Evolutionary conservation across 1,140 invertebrate genomes (phyloP).

Genomic region (Rhagoletis zephyria): DNA sequence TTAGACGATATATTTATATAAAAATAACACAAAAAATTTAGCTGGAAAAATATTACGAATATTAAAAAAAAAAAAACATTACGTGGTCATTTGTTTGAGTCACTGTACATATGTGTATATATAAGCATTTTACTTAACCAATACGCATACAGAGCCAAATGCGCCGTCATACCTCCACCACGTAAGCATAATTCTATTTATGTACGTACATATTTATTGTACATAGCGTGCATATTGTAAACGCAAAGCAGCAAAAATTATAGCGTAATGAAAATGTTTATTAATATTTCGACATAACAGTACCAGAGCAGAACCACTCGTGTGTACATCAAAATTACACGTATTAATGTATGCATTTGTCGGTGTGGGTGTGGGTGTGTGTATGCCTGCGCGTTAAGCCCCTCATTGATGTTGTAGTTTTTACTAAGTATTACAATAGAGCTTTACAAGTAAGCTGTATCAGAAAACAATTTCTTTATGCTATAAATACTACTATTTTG

Average conservation of each 20-base stretch:
- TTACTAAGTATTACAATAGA: not conserved
- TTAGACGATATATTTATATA: too few species aligned
- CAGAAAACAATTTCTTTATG: not conserved
- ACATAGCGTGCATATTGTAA: not conserved
- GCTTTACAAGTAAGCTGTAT: constrained; percentile 3
- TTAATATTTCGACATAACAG: not conserved
- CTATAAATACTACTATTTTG: not conserved
- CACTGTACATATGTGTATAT: too few species aligned
- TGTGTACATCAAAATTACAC: not conserved
- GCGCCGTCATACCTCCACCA: not conserved
- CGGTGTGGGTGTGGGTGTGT: not conserved
- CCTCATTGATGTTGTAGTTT: constrained; percentile 10
- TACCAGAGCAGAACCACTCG: constrained; percentile 10
- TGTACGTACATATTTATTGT: not conserved
- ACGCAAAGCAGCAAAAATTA: not conserved
- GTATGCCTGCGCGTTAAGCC: not conserved
- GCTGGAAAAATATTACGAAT: too few species aligned
- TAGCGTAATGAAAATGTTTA: not conserved
- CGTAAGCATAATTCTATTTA: not conserved
- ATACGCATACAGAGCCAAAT: not conserved
- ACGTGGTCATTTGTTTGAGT: too few species aligned
- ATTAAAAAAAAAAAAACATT: too few species aligned
- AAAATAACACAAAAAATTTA: too few species aligned
- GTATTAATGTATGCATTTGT: not conserved
- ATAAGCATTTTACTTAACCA: too few species aligned